phyloP scores from a whole-genome alignment of 2,888 invertebrate genomes.

The Pimpla rufipes region DNA sequence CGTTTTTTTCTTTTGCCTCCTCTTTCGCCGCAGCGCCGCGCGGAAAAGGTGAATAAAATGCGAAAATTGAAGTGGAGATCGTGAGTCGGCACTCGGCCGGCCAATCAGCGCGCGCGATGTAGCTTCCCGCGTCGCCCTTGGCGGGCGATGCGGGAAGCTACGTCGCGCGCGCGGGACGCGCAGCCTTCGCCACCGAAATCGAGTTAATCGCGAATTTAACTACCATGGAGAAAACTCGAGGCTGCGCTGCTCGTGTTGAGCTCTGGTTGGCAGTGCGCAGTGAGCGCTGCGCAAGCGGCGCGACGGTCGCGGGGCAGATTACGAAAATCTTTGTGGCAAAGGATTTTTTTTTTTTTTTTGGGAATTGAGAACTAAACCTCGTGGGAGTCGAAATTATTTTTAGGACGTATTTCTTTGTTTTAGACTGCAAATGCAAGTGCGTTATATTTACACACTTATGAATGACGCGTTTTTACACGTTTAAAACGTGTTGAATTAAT shows the following conservation, averaged over 20 bases:
- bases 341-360: constrained; percentile 37
- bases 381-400: not conserved
- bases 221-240: constrained; percentile 54
- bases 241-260: constrained; percentile 10
- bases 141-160: not conserved
- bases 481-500: no score
- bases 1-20: not conserved
- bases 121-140: no score
- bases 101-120: not conserved
- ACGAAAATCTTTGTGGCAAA: no score
- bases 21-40: not conserved
- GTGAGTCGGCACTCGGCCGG: not conserved
- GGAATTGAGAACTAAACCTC: constrained; percentile 32
- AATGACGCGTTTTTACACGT: no score
- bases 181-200: constrained; percentile 58
- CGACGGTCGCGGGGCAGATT: no score
- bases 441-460: no score
- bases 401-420: no score
- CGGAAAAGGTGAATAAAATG: constrained; percentile 45
- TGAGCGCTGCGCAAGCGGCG: no score
- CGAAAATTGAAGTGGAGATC: constrained; percentile 55
- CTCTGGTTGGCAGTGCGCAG: no score
- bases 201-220: constrained; percentile 64
- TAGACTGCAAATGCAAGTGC: no score
- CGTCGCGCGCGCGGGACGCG: constrained; percentile 13